Evolutionary conservation across 1,140 invertebrate genomes (phyloP), one percentile per base, ranked within the genome.

Genomic region (Ephestia elutella): DNA sequence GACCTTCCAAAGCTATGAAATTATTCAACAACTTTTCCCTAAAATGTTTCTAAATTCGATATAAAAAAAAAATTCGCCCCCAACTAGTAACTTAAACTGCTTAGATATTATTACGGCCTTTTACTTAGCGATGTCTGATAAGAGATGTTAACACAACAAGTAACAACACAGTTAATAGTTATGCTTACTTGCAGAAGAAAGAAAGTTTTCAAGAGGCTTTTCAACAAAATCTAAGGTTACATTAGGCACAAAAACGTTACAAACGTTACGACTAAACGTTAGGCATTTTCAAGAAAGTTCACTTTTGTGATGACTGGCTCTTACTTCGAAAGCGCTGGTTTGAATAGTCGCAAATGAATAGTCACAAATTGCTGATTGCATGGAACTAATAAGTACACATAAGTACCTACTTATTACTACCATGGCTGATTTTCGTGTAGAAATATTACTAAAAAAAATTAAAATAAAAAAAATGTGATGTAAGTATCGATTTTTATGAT

Each of bases 81-180:
- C 11, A 10, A 5, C 9, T 32, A 3, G 17, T 20, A 18, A 56
- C 11, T 56, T 56, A 20, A 19, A 21, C 10, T 38, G 7, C 4
- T n/a, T 5, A 48, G 21, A 44, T 19, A 44, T 56, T 56, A 56
- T 38, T 48, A 48, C 13, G 9, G 54, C 54, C 59, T 61, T 55
- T 61, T 61, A 61, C 59, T 56, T 53, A 38, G 48, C 28, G 54
- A 61, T 56, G 54, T 56, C 59, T 56, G 59, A 61, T 61, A 60
- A 54, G 53, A 56, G 32, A 51, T 61, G 54, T 56, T 60, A 49
- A 51, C 44, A 53, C 19, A 55, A 51, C 28, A 20, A 28, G 30
- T 32, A 7, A 54, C 25, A 49, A 25, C 20, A 15, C 5, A 58
- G 48, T 49, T 49, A 49, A 19, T 21, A 54, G 25, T 28, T 28